These are phyloP conservation scores for Periplaneta americana DNA, from an alignment of 1,140 invertebrate species.

Conservation along the genomic window DNA sequence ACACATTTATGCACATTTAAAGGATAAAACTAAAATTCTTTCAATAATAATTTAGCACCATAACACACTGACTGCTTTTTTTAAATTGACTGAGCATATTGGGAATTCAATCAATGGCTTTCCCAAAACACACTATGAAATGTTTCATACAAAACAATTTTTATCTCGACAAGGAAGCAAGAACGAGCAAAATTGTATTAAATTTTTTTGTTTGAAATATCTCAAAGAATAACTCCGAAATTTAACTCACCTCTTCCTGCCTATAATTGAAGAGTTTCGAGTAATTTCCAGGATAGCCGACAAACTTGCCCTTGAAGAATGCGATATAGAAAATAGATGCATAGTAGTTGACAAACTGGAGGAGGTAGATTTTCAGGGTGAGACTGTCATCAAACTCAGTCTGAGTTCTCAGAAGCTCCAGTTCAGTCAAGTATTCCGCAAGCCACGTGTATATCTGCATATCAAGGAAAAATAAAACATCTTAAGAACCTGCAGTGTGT, in stretches of 20 bases:
- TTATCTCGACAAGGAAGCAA: too few species aligned
- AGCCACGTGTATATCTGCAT: slow-evolving; percentile 46
- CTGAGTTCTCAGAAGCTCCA: slow-evolving; percentile 60
- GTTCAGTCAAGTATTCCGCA: slow-evolving; percentile 54
- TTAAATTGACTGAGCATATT: too few species aligned
- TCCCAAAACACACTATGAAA: too few species aligned
- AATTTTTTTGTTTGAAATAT: too few species aligned
- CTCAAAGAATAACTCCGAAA: too few species aligned
- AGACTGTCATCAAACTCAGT: slow-evolving; percentile 62
- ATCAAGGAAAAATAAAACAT: neutral
- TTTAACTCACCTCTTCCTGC: slow-evolving; percentile 69
- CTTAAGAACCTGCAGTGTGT: neutral
- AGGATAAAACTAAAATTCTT: too few species aligned
- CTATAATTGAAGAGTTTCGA: slow-evolving; percentile 60
- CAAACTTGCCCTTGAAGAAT: slow-evolving; percentile 56
- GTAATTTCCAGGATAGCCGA: slow-evolving; percentile 39
- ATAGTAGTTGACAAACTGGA: slow-evolving; percentile 69
- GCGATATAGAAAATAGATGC: slow-evolving; percentile 66
- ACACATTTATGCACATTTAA: too few species aligned
- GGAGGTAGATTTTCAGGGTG: slow-evolving; percentile 62
- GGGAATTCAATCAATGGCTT: too few species aligned
- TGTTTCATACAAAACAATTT: too few species aligned
- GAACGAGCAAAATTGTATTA: too few species aligned
- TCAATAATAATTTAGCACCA: too few species aligned
- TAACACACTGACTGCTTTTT: too few species aligned